Percentiles rank a stretch among this genome's conserved stretches.
These are phyloP conservation scores for Selenia dentaria DNA, from an alignment of 2,888 invertebrate genomes.

Conservation along the genomic window DNA sequence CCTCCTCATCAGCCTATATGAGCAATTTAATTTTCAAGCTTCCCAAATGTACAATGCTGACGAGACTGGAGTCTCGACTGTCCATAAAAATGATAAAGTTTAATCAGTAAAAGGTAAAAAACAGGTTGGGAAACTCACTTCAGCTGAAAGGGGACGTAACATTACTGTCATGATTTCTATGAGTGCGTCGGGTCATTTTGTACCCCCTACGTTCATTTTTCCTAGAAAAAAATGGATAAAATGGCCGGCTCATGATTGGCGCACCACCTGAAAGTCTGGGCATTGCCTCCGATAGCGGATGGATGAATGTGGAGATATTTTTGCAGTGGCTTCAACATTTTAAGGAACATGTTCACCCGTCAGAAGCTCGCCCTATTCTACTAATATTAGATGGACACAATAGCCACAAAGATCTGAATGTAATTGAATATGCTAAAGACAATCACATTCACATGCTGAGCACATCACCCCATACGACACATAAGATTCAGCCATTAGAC, in stretches of 20 bases:
- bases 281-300: not conserved
- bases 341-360: constrained; percentile 10
- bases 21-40: not conserved
- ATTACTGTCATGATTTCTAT: constrained; percentile 4
- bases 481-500: not conserved
- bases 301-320: constrained; percentile 19
- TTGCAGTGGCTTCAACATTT: constrained; percentile 20
- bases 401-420: constrained; percentile 17
- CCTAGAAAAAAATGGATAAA: not conserved
- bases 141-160: constrained; percentile 4
- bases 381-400: constrained; percentile 19
- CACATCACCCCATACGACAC: not conserved
- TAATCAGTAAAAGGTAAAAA: constrained; percentile 2
- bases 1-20: not conserved
- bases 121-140: constrained; percentile 4
- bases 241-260: not conserved
- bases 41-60: not conserved
- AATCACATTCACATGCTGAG: not conserved
- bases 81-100: constrained; percentile 4
- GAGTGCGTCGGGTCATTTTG: too few species aligned
- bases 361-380: constrained; percentile 4
- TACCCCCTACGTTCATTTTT: constrained; percentile 8
- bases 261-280: not conserved
- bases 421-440: not conserved
- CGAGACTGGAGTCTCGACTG: constrained; percentile 4